These are phyloP conservation scores for Napeogenes inachia DNA, from an alignment of 2,888 invertebrate genomes.

Conservation along the genomic window DNA sequence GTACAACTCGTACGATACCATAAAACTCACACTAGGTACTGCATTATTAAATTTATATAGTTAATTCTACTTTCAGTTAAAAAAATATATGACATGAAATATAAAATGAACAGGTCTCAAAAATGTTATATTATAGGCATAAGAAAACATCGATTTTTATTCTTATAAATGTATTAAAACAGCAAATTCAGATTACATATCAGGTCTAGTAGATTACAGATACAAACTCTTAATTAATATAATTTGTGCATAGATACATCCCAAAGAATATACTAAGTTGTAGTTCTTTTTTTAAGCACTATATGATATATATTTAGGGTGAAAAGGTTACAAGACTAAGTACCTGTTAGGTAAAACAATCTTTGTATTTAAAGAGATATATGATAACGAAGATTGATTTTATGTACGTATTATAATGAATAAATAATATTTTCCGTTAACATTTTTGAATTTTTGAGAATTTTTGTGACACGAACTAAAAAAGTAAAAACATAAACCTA, in stretches of 20 bases:
- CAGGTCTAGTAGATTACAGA: conserved; percentile 31
- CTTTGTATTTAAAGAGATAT: neutral
- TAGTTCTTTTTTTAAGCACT: conserved; percentile 10
- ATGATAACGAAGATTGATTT: too few species aligned
- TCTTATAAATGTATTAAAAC: conserved; percentile 75
- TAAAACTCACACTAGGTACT: too few species aligned
- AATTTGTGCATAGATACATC: conserved; percentile 40
- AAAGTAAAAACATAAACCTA: too few species aligned
- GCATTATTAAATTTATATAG: too few species aligned
- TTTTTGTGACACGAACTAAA: too few species aligned
- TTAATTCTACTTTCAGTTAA: neutral
- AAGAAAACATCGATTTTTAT: conserved; percentile 32
- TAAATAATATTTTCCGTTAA: too few species aligned
- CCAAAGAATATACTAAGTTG: conserved; percentile 21
- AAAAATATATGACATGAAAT: neutral
- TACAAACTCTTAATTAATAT: conserved; percentile 40
- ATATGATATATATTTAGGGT: neutral
- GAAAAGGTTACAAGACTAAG: neutral
- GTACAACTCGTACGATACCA: too few species aligned
- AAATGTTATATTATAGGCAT: neutral
- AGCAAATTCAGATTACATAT: conserved; percentile 61
- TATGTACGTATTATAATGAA: too few species aligned
- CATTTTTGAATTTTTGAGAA: too few species aligned
- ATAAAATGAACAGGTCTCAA: neutral
- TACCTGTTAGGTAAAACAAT: neutral